phyloP scores from a whole-genome alignment of 2,888 invertebrate genomes.

The Drosophila ezoana region DNA sequence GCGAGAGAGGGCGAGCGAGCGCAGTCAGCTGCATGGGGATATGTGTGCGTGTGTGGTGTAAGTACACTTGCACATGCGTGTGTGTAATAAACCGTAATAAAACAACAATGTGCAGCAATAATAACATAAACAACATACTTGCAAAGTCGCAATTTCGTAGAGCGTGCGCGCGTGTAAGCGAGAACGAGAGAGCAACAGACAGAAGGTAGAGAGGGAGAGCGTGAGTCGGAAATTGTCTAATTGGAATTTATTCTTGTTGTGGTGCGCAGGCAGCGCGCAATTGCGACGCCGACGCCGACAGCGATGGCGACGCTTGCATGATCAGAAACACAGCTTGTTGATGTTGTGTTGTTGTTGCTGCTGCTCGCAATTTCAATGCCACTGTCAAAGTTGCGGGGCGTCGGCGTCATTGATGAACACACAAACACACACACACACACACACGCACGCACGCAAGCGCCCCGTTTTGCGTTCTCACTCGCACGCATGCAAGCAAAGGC shows the following conservation, averaged over 20 bases:
- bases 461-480: neutral
- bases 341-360: slow-evolving; percentile 22
- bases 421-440: slow-evolving; percentile 16
- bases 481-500: neutral
- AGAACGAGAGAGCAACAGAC: neutral
- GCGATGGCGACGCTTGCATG: slow-evolving; percentile 20
- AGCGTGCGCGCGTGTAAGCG: neutral
- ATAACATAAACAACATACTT: slow-evolving; percentile 45
- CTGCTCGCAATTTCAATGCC: slow-evolving; percentile 67
- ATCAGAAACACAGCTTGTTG: slow-evolving; percentile 24
- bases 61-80: slow-evolving; percentile 3
- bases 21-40: slow-evolving; percentile 3
- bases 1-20: slow-evolving; percentile 1
- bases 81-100: slow-evolving; percentile 22
- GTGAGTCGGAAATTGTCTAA: slow-evolving; percentile 53
- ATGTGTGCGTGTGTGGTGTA: slow-evolving; percentile 1
- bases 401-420: slow-evolving; percentile 49
- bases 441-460: neutral
- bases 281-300: slow-evolving; percentile 11
- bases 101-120: slow-evolving; percentile 32
- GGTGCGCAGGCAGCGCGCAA: slow-evolving; percentile 19
- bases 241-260: slow-evolving; percentile 48
- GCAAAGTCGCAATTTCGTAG: slow-evolving; percentile 40
- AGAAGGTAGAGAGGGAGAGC: neutral
- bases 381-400: slow-evolving; percentile 61